These are phyloP conservation scores for Bambusicola thoracicus DNA, from an alignment of 2,113 vertebrate genomes.

Conservation along the genomic window DNA sequence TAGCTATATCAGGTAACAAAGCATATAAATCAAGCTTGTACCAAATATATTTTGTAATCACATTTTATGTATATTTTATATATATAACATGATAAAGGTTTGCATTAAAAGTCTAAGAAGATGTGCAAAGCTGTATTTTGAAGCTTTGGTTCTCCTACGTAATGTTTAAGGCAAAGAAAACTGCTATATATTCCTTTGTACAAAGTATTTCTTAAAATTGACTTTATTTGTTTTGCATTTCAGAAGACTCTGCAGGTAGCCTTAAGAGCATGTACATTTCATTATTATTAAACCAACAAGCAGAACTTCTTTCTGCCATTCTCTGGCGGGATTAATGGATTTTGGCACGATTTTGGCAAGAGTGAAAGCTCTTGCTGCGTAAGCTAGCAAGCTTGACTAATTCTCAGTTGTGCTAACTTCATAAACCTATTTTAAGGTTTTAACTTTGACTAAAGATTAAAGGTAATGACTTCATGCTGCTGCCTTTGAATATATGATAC, in stretches of 20 bases:
- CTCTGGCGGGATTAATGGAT: slow-evolving; percentile 82
- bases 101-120: background rate
- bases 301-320: slow-evolving; percentile 79
- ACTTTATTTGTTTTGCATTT: slow-evolving; percentile 79
- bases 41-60: background rate
- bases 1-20: background rate
- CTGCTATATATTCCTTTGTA: slow-evolving; percentile 17
- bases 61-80: background rate
- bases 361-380: slow-evolving; percentile 81
- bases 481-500: slow-evolving; percentile 65
- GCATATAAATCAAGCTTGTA: background rate
- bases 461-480: slow-evolving; percentile 75
- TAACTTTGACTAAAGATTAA: slow-evolving; percentile 77
- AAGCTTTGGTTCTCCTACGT: background rate
- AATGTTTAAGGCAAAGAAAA: background rate
- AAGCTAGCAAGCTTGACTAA: slow-evolving; percentile 84
- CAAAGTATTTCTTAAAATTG: slow-evolving; percentile 57
- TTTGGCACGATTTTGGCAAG: slow-evolving; percentile 78
- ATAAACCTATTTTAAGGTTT: slow-evolving; percentile 84
- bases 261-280: slow-evolving; percentile 78
- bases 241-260: slow-evolving; percentile 76
- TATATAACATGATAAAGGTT: background rate
- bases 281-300: slow-evolving; percentile 84
- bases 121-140: background rate
- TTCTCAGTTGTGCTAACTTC: slow-evolving; percentile 82